Conservation (phyloP, 37 sponge, comb jelly and placozoan genomes). For the Beroe ovata region DNA sequence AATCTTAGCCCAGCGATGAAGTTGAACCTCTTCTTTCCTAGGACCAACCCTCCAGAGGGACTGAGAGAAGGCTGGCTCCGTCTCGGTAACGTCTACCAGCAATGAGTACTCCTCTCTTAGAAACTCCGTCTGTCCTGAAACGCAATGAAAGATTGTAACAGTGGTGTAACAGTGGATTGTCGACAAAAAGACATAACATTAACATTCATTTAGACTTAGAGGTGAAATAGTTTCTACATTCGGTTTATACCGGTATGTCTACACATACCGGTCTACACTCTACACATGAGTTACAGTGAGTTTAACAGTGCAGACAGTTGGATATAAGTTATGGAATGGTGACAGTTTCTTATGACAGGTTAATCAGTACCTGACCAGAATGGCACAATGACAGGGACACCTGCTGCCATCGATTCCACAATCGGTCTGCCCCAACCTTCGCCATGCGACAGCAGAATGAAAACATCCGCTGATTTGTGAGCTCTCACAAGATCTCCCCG, state of each 20-base stretch:
- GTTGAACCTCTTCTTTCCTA: background rate
- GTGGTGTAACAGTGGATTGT: too few relatives aligned
- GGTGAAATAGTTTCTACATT: too few relatives aligned
- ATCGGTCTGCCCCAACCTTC: conserved; percentile 65
- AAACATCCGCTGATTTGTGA: conserved; percentile 38
- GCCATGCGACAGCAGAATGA: conserved; percentile 13
- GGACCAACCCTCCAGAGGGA: background rate
- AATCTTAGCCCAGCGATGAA: conserved; percentile 27
- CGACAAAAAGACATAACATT: too few relatives aligned
- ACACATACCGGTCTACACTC: too few relatives aligned
- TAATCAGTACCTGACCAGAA: conserved; percentile 8
- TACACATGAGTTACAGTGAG: too few relatives aligned
- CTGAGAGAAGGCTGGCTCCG: conserved; percentile 18
- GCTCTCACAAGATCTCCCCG: background rate
- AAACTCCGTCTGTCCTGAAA: conserved; percentile 8
- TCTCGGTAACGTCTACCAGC: background rate
- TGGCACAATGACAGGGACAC: conserved; percentile 43
- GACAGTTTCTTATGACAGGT: too few relatives aligned
- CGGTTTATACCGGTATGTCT: too few relatives aligned
- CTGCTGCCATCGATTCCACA: conserved; percentile 55
- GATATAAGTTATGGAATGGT: too few relatives aligned
- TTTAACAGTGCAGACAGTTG: too few relatives aligned
- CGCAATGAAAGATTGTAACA: too few relatives aligned
- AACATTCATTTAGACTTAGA: too few relatives aligned
- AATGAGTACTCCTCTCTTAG: background rate